These are phyloP conservation scores for Neotragus moschatus DNA, from an alignment of 2,113 vertebrate species.

Conservation along the genomic window DNA sequence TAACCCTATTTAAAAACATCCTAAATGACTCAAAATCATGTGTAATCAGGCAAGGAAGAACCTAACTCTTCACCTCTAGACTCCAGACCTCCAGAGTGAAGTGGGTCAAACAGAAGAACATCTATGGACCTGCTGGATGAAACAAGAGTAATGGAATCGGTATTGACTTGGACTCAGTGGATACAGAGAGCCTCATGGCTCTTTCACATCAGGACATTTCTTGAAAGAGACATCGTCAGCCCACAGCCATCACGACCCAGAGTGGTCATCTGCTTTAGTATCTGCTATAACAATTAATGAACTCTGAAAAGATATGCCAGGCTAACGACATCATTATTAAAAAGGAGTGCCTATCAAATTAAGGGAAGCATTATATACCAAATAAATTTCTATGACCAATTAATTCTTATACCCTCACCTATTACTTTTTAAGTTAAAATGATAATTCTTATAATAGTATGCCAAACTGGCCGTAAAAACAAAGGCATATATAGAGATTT, in stretches of 20 bases:
- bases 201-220: background rate
- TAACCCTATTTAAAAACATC: background rate
- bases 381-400: background rate
- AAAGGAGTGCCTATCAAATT: background rate
- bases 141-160: background rate
- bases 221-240: background rate
- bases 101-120: background rate
- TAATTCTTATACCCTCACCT: background rate
- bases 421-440: constrained; percentile 22
- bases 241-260: background rate
- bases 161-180: background rate
- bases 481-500: background rate
- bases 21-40: background rate
- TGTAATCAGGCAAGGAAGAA: background rate
- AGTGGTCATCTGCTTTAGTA: background rate
- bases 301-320: background rate
- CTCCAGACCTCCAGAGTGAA: background rate
- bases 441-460: background rate
- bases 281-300: background rate
- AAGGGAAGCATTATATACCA: background rate
- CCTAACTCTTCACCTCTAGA: background rate
- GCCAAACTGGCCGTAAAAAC: background rate
- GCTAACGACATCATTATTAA: background rate
- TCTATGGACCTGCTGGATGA: background rate
- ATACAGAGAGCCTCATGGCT: background rate